Base-by-base conservation (phyloP, 1,140 invertebrate genomes). In the Diachasma alloeum region DNA sequence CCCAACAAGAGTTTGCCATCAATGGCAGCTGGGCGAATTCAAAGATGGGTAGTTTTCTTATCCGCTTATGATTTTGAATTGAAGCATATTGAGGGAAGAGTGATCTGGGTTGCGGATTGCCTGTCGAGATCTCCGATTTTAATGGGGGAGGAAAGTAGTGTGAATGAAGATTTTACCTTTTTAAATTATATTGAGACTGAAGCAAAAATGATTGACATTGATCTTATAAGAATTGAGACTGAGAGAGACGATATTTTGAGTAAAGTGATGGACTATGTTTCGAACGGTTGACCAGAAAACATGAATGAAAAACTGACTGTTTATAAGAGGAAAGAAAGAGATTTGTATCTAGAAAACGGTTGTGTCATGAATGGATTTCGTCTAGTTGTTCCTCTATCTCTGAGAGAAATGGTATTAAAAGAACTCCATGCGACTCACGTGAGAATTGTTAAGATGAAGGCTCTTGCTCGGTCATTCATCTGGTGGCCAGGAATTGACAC, bases 401-500 rank as follows among this genome's bases (percentile, higher is more conserved):
- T 75, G 24, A 68, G 74, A n/a, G n/a, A 36, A 48, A 22, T 46
- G 68, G 24, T 70, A 10, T 56, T 75, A n/a, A 72, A 74, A 48
- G 68, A 76, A 72, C 44, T 77, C 39, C 68, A 71, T 74, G 15
- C 22, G 63, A 19, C 39, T 31, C 75, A 79, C 75, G 5, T 56
- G 8, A 46, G 68, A 10, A 48, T 66, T 26, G 85, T 86, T 1
- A 56, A 77, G 4, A 87, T 87, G 83, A 88, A 87, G 69, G 22
- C 73, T 31, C 22, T 84, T 0, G 83, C 83, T 31, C 42, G 86
- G 53, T 53, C 48, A 9, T 81, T 83, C 63, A 56, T 87, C 11
- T 89, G 81, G 81, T 89, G 85, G 86, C 86, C 81, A 66, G 73
- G 63, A 17, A 72, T 87, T 4, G 78, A 88, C 56, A 36, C 22